Base-by-base conservation (phyloP, 2,888 invertebrate species). In the Aporophyla lueneburgensis region DNA sequence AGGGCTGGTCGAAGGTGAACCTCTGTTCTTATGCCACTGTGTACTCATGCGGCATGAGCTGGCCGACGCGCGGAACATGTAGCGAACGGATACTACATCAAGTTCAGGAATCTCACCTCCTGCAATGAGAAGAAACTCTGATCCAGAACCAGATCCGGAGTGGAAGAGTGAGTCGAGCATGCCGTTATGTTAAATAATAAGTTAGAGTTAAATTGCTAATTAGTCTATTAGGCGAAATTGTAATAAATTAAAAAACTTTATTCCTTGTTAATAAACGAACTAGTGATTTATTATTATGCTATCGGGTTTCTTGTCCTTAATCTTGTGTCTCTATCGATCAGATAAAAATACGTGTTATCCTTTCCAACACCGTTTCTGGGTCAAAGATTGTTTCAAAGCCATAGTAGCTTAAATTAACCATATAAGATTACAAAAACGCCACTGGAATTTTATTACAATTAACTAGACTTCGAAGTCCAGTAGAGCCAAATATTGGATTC, bases 1-100 rank as follows among this genome's bases (percentile, higher is more conserved):
- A 93, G 61, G 98, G 98, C 72, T 97, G 97, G 91, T 98, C 98
- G 92, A 98, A 97, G 27, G 98, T 98, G 95, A 98, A 98, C 78
- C 98, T 97, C 94, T 99, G 99, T 92, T 99, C 99, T 93, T 99
- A 99, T 27, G 99, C 99, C 5, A 99, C 99, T 0, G 99, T 99
- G 56, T 99, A 99, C 97, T 99, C 99, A 95, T 99, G 99, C 5
- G 99, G 99, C 98, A 99, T 98, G 92, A 99, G 97, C 99, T 99
- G 73, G 99, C 98, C 73, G 99, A 99, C 61, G 99, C 99, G 89
- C 99, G 98, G 97, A 99, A 99, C 98, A 99, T 99, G 96, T 99
- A 99, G 94, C 99, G 97, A 99, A 99, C 84, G 99, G 99, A 95
- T 99, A 99, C 97, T 99, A 99, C 94, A 99, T 98, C 90, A 99